phyloP scores from a whole-genome alignment of 2,113 vertebrate genomes.

The Sinocyclocheilus grahami region DNA sequence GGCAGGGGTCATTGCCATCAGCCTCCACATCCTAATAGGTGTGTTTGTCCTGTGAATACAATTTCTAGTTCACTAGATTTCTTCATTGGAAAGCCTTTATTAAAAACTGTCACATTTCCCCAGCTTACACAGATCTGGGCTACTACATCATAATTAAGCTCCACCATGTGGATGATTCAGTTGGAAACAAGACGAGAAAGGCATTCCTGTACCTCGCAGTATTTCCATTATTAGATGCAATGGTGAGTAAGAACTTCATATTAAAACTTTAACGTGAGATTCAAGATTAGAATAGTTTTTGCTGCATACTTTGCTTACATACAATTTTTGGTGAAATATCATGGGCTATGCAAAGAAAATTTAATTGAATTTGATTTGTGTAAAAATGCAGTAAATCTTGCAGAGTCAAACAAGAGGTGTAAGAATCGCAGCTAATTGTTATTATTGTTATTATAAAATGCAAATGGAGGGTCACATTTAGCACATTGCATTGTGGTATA shows the following conservation, averaged over 20 bases:
- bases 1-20: conserved; percentile 87
- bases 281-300: neutral
- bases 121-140: conserved; percentile 87
- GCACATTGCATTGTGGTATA: too few relatives aligned
- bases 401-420: too few relatives aligned
- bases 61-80: too few relatives aligned
- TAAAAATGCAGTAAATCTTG: too few relatives aligned
- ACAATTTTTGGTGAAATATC: too few relatives aligned
- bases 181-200: conserved; percentile 91
- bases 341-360: too few relatives aligned
- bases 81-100: too few relatives aligned
- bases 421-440: too few relatives aligned
- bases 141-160: conserved; percentile 99
- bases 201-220: conserved; percentile 95
- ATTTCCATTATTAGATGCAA: conserved; percentile 95
- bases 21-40: conserved; percentile 95
- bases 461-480: too few relatives aligned
- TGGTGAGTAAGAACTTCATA: conserved; percentile 82
- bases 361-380: too few relatives aligned
- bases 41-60: conserved; percentile 46
- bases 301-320: too few relatives aligned
- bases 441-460: too few relatives aligned
- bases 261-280: neutral
- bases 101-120: conserved; percentile 25
- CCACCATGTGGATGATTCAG: conserved; percentile 96